Percentiles rank a stretch among this genome's conserved stretches.
Evolutionary conservation across 2,113 vertebrate genomes (phyloP).

Genomic region (Pogonocichla stellata): DNA sequence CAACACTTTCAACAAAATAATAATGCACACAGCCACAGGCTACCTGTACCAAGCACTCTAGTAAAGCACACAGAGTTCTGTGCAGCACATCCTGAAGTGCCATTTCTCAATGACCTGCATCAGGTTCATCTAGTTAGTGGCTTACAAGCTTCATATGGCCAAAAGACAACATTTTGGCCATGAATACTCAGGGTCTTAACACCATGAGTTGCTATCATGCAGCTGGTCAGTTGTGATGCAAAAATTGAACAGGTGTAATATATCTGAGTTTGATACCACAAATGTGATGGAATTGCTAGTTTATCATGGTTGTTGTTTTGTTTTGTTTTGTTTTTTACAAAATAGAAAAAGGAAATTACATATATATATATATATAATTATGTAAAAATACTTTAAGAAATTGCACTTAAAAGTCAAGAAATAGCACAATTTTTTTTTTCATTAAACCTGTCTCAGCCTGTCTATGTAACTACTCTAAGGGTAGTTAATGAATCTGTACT

Average conservation of each 20-base stretch:
- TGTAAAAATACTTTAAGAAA: background rate
- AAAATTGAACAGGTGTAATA: background rate
- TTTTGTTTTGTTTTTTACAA: no score
- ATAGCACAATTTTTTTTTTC: background rate
- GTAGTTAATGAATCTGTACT: background rate
- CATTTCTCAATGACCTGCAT: background rate
- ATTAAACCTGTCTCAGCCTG: background rate
- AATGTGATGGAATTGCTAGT: background rate
- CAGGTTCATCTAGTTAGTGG: background rate
- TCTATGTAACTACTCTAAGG: background rate
- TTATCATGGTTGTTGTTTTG: background rate
- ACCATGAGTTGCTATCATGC: background rate
- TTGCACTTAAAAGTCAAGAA: background rate
- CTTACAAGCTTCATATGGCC: background rate
- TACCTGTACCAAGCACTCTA: background rate
- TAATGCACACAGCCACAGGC: background rate
- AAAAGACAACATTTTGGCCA: background rate
- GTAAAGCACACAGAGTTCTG: background rate
- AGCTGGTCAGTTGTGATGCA: background rate
- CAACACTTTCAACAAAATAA: background rate
- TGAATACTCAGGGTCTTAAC: background rate
- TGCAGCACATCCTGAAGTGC: background rate
- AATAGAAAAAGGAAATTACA: background rate
- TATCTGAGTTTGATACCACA: background rate
- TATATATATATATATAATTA: background rate